A percentile compares a stretch with the other conserved stretches of the same genome.
phyloP scores from a whole-genome alignment of 30 jellyfish, hydroid and myxozoan species.

The Mastigias papua region DNA sequence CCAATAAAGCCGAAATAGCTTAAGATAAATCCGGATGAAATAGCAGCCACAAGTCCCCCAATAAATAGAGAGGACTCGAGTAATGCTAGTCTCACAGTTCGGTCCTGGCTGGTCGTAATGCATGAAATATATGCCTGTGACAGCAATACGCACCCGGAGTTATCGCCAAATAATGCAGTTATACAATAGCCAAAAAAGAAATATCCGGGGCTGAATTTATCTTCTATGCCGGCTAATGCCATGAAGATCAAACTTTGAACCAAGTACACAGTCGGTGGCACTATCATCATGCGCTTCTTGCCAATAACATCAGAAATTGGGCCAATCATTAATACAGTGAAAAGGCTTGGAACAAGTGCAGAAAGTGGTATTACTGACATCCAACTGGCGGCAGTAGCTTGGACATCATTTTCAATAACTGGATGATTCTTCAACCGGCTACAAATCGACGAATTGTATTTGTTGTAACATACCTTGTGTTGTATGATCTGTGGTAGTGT shows the following conservation, averaged over 20 bases:
- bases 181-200: constrained; percentile 38
- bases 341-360: constrained; percentile 58
- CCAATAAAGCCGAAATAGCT: constrained; percentile 51
- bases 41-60: constrained; percentile 21
- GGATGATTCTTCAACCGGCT: neutral
- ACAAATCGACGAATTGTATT: constrained; percentile 55
- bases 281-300: constrained; percentile 21
- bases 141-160: constrained; percentile 35
- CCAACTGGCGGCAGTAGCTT: constrained; percentile 65
- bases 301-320: constrained; percentile 80
- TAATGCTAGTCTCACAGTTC: constrained; percentile 65
- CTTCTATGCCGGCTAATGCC: neutral
- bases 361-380: constrained; percentile 52
- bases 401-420: constrained; percentile 44
- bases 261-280: constrained; percentile 39
- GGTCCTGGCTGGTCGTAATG: constrained; percentile 45
- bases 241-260: constrained; percentile 51
- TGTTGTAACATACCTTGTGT: constrained; percentile 35
- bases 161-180: constrained; percentile 66
- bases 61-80: constrained; percentile 23
- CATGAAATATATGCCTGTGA: constrained; percentile 64
- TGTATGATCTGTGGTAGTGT: constrained; percentile 62
- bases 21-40: constrained; percentile 18
- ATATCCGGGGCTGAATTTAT: constrained; percentile 48
- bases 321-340: constrained; percentile 58